Conservation (phyloP, 2,113 vertebrate species). For the Indicator indicator region DNA sequence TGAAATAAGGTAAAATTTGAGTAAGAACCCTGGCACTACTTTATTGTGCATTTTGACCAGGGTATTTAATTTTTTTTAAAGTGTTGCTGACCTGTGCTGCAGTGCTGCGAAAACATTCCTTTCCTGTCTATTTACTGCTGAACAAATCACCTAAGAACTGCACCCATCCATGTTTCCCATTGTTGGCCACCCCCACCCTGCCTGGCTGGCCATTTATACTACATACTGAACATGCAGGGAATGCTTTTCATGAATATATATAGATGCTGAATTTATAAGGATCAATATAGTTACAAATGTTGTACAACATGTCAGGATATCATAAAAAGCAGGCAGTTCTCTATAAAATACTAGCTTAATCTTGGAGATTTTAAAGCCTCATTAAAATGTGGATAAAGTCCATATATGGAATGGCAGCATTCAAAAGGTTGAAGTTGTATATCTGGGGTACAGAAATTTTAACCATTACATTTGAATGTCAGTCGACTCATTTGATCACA, state of each 20-base stretch:
- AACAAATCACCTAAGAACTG: background rate
- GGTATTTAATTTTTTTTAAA: background rate
- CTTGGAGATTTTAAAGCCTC: conserved; percentile 81
- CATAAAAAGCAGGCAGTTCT: conserved; percentile 81
- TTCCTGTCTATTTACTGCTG: background rate
- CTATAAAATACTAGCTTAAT: conserved; percentile 82
- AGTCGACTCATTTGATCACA: conserved; percentile 21
- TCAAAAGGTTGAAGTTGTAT: conserved; percentile 82
- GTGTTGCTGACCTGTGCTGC: background rate
- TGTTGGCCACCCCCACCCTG: background rate
- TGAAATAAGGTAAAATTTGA: conserved; percentile 18
- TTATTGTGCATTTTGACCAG: background rate
- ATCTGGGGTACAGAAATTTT: conserved; percentile 67
- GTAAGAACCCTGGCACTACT: background rate
- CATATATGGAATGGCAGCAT: conserved; percentile 78
- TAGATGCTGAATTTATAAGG: conserved; percentile 80
- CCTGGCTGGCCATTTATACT: background rate
- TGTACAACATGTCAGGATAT: conserved; percentile 83
- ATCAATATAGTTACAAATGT: conserved; percentile 80
- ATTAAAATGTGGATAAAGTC: conserved; percentile 82
- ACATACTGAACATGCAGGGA: background rate
- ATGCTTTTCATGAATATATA: conserved; percentile 73
- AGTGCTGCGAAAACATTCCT: background rate
- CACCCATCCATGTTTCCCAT: background rate
- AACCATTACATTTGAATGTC: conserved; percentile 62